Conservation (phyloP, 2,113 vertebrate genomes). For the Microtus richardsoni region DNA sequence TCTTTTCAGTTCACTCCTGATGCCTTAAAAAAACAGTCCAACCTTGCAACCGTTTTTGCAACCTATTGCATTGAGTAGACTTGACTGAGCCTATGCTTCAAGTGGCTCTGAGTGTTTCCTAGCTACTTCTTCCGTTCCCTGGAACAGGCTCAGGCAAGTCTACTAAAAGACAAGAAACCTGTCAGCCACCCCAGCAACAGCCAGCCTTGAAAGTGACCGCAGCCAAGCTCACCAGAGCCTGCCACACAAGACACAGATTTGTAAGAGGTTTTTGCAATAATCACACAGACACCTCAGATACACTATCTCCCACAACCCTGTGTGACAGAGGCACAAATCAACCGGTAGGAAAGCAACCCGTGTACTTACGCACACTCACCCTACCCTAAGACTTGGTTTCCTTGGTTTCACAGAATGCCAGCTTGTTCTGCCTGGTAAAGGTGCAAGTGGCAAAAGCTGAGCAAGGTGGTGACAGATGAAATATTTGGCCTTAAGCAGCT, state of each 20-base stretch:
- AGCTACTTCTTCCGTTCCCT: neutral
- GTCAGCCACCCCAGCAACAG: neutral
- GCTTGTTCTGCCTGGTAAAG: neutral
- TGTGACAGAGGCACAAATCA: neutral
- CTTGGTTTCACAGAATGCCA: slow-evolving; percentile 12
- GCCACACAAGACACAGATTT: neutral
- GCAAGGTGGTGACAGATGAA: slow-evolving; percentile 42
- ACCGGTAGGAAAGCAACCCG: neutral
- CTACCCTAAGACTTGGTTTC: neutral
- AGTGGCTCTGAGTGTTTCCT: neutral
- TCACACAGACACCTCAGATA: neutral
- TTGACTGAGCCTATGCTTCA: neutral
- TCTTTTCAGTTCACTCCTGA: slow-evolving; percentile 9
- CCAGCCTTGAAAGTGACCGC: neutral
- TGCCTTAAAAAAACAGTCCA: neutral
- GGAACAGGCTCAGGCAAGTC: neutral
- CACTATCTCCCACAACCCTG: neutral
- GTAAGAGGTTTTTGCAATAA: neutral
- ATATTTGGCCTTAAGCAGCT: slow-evolving; percentile 60
- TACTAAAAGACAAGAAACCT: neutral
- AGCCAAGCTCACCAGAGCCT: neutral
- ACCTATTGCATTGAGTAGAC: neutral
- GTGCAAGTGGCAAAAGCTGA: slow-evolving; percentile 20
- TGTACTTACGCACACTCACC: neutral
- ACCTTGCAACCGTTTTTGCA: neutral